These are phyloP conservation scores for Punctoribates punctum DNA, from an alignment of 2,888 invertebrate genomes.

Conservation along the genomic window DNA sequence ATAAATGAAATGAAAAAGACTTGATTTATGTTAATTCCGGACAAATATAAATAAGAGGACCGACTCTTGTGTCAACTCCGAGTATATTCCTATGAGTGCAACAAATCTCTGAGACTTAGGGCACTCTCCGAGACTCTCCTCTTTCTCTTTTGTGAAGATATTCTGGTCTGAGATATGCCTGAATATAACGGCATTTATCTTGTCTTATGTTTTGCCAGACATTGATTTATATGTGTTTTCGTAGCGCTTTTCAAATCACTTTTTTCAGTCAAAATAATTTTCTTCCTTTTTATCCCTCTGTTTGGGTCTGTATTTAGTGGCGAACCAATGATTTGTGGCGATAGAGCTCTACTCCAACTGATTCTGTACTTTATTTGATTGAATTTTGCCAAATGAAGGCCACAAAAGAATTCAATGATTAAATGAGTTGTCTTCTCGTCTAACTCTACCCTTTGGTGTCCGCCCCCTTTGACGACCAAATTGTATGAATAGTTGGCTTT, in stretches of 20 bases:
- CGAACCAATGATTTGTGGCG: background rate
- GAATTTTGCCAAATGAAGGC: conserved; percentile 24
- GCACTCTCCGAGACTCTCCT: background rate
- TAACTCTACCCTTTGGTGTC: background rate
- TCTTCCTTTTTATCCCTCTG: background rate
- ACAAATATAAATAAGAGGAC: conserved; percentile 11
- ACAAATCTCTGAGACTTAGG: conserved; percentile 15
- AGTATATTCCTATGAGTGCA: conserved; percentile 23
- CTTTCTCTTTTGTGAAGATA: background rate
- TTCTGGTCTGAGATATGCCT: background rate
- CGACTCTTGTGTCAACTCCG: background rate
- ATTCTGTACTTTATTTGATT: conserved; percentile 26
- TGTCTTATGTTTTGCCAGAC: conserved; percentile 16
- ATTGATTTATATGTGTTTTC: conserved; percentile 33
- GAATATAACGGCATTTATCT: conserved; percentile 25
- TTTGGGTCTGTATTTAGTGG: background rate
- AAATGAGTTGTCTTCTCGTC: conserved; percentile 27
- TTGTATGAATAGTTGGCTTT: background rate
- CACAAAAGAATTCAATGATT: conserved; percentile 26
- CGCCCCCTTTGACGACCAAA: conserved; percentile 20
- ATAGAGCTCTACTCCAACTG: conserved; percentile 13
- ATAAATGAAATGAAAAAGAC: no score
- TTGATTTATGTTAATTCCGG: background rate
- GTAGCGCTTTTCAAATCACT: background rate
- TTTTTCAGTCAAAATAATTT: conserved; percentile 7